phyloP scores from a whole-genome alignment of 2,797 vertebrate species.

The Gallinago stenura region DNA sequence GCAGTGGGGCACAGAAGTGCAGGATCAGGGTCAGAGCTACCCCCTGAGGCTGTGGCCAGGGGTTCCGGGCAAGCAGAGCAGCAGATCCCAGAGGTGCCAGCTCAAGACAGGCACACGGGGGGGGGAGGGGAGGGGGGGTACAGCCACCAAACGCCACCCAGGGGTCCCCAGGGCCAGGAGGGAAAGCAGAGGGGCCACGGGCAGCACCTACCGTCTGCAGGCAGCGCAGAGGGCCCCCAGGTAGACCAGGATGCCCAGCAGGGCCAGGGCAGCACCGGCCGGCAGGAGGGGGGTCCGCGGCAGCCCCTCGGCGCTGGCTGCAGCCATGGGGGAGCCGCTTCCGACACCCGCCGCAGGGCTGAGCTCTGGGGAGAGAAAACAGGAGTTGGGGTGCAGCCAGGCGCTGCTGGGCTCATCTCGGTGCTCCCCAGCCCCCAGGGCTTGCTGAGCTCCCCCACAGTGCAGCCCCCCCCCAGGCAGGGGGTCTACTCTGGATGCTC shows the following conservation, averaged over 20 bases:
- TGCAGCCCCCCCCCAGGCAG: too few species aligned
- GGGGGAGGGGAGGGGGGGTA: rapidly evolving
- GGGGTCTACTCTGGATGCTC: background rate
- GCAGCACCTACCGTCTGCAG: slow-evolving; percentile 68
- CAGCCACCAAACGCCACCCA: rapidly evolving
- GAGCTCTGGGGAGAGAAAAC: slow-evolving; percentile 22
- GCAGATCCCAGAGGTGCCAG: rapidly evolving
- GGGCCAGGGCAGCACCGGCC: slow-evolving; percentile 26
- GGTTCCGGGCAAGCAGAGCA: background rate
- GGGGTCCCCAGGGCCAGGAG: background rate
- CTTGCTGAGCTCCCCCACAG: rapidly evolving
- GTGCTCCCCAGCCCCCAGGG: rapidly evolving
- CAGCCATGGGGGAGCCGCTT: slow-evolving; percentile 17
- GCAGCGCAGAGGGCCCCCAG: slow-evolving; percentile 71
- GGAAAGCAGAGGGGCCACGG: rapidly evolving
- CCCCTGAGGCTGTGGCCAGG: rapidly evolving
- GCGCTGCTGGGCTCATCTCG: background rate
- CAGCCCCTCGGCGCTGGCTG: background rate
- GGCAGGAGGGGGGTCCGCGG: background rate
- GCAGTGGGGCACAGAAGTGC: background rate
- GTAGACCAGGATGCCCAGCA: slow-evolving; percentile 61
- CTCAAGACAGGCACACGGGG: background rate
- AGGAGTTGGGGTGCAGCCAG: rapidly evolving
- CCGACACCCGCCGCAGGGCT: rapidly evolving
- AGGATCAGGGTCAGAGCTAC: background rate